Conservation (phyloP, 2,113 vertebrate species). For the Bostrychus sinensis region DNA sequence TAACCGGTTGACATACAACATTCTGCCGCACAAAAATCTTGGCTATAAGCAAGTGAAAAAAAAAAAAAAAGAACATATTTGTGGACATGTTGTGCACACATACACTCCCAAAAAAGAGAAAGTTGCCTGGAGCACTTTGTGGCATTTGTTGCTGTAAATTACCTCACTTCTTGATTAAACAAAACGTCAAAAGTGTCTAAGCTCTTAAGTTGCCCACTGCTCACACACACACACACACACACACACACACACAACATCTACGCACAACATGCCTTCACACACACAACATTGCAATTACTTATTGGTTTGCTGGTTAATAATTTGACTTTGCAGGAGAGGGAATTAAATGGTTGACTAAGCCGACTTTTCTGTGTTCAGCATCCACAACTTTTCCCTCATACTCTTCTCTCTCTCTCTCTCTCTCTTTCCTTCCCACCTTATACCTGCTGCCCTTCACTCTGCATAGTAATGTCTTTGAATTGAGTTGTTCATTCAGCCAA, state of each 20-base stretch:
- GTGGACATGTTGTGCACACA: not conserved
- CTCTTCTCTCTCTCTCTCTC: constrained; percentile 27
- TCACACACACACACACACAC: constrained; percentile 23
- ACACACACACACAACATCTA: constrained; percentile 38
- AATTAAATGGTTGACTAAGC: constrained; percentile 71
- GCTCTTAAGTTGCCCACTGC: constrained; percentile 61
- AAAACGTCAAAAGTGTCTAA: constrained; percentile 65
- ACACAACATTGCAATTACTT: constrained; percentile 64
- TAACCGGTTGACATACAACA: not conserved
- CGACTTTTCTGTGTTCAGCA: constrained; percentile 62
- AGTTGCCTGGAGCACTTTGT: constrained; percentile 45
- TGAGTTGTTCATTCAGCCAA: constrained; percentile 73
- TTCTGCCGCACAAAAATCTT: not conserved
- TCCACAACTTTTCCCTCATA: constrained; percentile 40
- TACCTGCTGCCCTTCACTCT: constrained; percentile 41
- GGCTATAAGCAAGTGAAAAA: not conserved
- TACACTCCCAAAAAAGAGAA: constrained; percentile 13
- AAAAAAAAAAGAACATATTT: not conserved
- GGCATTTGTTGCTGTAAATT: constrained; percentile 66
- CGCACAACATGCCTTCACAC: constrained; percentile 30
- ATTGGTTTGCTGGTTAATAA: constrained; percentile 71
- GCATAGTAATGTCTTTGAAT: constrained; percentile 67
- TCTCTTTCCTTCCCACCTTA: constrained; percentile 29
- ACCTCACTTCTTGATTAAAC: constrained; percentile 71
- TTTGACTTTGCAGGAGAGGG: constrained; percentile 62